Conservation (phyloP, 2,113 vertebrate genomes). For the Apus apus region DNA sequence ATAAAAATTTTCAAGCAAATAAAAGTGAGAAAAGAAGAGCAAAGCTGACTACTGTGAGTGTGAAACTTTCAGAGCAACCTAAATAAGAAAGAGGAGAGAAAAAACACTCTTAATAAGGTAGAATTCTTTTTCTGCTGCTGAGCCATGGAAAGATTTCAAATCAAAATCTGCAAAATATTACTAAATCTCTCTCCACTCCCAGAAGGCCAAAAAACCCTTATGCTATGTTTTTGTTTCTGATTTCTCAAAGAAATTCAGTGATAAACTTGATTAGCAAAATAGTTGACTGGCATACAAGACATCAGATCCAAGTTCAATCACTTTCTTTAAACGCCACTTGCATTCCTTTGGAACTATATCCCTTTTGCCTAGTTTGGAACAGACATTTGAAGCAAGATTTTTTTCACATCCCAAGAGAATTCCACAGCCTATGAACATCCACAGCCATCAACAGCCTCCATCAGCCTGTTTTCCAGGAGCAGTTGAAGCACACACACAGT, state of each 20-base stretch:
- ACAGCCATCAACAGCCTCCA: background rate
- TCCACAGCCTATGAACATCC: background rate
- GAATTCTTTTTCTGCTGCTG: background rate
- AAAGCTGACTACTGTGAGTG: background rate
- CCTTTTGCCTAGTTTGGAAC: background rate
- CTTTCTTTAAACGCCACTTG: background rate
- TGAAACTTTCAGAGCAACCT: background rate
- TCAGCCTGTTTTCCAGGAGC: background rate
- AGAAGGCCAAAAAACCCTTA: background rate
- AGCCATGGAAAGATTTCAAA: background rate
- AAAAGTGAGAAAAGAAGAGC: background rate
- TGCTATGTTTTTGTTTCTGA: background rate
- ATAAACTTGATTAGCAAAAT: background rate
- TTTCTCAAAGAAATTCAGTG: background rate
- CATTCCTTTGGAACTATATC: background rate
- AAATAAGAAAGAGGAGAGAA: background rate
- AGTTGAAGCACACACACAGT: background rate
- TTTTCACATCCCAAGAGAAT: background rate
- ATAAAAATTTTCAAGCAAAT: background rate
- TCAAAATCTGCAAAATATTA: background rate
- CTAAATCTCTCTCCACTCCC: background rate
- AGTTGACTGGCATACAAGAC: background rate
- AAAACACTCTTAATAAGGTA: background rate
- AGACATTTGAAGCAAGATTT: background rate
- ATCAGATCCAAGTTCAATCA: background rate